Conservation (phyloP, 2,888 invertebrate species). For the Drosophila differens region DNA sequence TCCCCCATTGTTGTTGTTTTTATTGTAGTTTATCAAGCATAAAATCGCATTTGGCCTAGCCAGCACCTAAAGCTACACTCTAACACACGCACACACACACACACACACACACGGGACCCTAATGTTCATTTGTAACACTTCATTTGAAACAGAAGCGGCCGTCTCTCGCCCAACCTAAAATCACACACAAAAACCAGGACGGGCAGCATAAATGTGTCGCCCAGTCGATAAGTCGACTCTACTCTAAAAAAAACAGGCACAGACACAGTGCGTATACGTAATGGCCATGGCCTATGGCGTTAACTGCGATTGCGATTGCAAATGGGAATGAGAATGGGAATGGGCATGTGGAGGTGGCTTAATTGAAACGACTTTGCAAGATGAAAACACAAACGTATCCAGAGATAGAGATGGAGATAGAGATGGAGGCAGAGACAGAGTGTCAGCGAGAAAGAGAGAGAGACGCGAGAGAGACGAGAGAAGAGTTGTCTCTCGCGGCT, state of each 20-base stretch:
- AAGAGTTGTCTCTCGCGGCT: constrained; percentile 17
- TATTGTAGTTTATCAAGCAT: constrained; percentile 77
- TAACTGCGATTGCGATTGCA: constrained; percentile 36
- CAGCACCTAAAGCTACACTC: constrained; percentile 23
- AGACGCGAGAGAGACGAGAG: background rate
- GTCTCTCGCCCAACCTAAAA: constrained; percentile 35
- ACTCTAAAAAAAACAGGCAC: constrained; percentile 4
- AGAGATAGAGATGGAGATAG: background rate
- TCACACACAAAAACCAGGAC: constrained; percentile 29
- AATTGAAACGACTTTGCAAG: constrained; percentile 53
- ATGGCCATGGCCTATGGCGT: constrained; percentile 35
- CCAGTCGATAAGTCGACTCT: constrained; percentile 50
- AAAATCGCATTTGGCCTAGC: constrained; percentile 71
- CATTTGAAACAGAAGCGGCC: constrained; percentile 72
- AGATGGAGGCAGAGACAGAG: too few relatives aligned
- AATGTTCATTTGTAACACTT: constrained; percentile 77
- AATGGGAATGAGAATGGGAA: constrained; percentile 1
- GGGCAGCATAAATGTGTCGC: constrained; percentile 33
- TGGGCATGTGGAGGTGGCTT: constrained; percentile 25
- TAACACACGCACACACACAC: constrained; percentile 11
- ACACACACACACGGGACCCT: constrained; percentile 30
- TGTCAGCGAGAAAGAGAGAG: background rate
- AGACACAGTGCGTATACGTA: constrained; percentile 52
- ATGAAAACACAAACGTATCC: constrained; percentile 17
- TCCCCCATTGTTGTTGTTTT: constrained; percentile 42